Evolutionary conservation across 2,113 vertebrate species (phyloP).

Genomic region (Carettochelys insculpta): DNA sequence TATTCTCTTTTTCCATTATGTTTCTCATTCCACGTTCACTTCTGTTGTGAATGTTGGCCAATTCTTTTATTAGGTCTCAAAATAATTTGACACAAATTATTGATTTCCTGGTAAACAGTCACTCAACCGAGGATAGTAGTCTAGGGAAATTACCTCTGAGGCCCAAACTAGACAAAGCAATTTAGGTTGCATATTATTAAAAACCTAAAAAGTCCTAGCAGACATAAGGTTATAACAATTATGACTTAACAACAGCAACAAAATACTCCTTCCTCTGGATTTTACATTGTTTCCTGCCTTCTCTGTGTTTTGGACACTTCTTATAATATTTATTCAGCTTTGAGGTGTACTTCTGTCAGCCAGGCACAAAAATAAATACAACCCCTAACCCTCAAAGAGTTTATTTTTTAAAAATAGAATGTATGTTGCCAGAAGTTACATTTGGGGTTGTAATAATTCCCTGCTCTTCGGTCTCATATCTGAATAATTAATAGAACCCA

Average conservation of each 20-base stretch:
- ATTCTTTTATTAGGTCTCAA: constrained; percentile 34
- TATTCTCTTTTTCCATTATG: not conserved
- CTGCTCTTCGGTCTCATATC: not conserved
- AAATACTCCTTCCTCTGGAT: not conserved
- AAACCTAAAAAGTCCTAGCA: not conserved
- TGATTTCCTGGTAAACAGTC: not conserved
- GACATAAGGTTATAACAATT: not conserved
- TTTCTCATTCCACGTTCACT: constrained; percentile 20
- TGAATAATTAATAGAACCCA: not conserved
- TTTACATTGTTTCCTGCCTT: not conserved
- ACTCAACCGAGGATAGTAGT: not conserved
- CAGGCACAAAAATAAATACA: constrained; percentile 14
- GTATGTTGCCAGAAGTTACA: not conserved
- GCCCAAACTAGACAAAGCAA: not conserved
- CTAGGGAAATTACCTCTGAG: not conserved
- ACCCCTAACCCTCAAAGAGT: constrained; percentile 2
- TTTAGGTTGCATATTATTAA: constrained; percentile 10
- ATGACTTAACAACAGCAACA: not conserved
- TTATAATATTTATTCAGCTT: constrained; percentile 33
- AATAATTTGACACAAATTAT: constrained; percentile 20
- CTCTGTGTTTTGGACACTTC: not conserved
- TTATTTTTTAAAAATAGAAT: constrained; percentile 24
- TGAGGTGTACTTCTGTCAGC: not conserved
- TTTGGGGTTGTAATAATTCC: not conserved
- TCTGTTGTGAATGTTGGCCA: not conserved